Base-by-base conservation (phyloP, 2,888 invertebrate genomes). In the Cosmia pyralina region DNA sequence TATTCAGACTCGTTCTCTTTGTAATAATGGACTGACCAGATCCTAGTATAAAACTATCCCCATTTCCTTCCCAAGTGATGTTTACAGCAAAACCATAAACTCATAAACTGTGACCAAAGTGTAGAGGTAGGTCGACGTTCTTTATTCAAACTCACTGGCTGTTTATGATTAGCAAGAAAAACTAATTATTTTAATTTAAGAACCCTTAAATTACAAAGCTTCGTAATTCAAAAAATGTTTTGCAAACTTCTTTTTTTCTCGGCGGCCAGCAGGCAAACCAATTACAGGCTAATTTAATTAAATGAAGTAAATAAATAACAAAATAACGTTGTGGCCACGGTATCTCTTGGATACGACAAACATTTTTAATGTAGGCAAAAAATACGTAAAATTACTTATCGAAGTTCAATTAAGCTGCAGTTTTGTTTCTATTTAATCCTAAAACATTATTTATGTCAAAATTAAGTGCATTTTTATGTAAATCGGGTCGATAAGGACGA, bases 401-500 rank as follows among this genome's bases (percentile, higher is more conserved):
- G 55, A 62, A 71, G 74, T 82, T 79, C 82, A 85, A 84, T 85
- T 85, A 85, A 81, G 75, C 73, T 72, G 77, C 79, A 75, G 71
- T 84, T 79, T 81, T 77, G 72, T 86, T 86, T 77, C 53, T 82
- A 80, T 77, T 74, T 83, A 77, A 85, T 85, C 77, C 77, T 77
- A 69, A 78, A 76, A 84, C 84, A 85, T 86, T 85, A 85, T 68
- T 82, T 85, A 82, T 75, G 79, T 87, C 81, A 57, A 81, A 75
- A 69, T 75, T 80, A 77, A 86, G 77, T 86, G 86, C 84, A 82
- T 85, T 83, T 80, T 85, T 85, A 87, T 87, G 87, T 72, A 78
- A 88, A 88, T 74, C 38, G 0, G 22, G 28, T 22, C 66, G 83
- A 85, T 85, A 85, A 85, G 81, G 77, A 80, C 79, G 69, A 74